These are phyloP conservation scores for Rhagoletis zephyria DNA, from an alignment of 1,140 invertebrate genomes.

Conservation along the genomic window DNA sequence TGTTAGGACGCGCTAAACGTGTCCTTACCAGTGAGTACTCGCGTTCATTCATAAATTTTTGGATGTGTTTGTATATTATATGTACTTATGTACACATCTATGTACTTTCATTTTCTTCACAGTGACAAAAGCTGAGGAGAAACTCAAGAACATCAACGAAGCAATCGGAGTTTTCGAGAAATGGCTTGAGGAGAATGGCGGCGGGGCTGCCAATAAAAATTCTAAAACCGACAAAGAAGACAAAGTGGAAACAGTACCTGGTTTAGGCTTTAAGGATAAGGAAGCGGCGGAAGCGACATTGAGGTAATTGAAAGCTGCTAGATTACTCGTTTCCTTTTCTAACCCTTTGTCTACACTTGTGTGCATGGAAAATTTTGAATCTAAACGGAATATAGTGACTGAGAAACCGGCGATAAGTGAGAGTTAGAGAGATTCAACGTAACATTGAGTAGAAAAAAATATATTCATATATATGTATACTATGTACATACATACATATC, in stretches of 20 bases:
- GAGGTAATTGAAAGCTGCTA: slow-evolving; percentile 62
- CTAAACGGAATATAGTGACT: too few relatives aligned
- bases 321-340: background rate
- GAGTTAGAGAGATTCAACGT: too few relatives aligned
- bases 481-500: background rate
- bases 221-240: slow-evolving; percentile 70
- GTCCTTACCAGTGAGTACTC: slow-evolving; percentile 78
- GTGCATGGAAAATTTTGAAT: too few relatives aligned
- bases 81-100: too few relatives aligned
- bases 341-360: too few relatives aligned
- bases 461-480: background rate
- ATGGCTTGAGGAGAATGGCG: slow-evolving; percentile 77
- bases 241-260: slow-evolving; percentile 76
- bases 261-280: slow-evolving; percentile 80
- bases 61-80: too few relatives aligned
- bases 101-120: slow-evolving; percentile 4
- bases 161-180: slow-evolving; percentile 79
- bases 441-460: background rate
- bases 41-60: background rate
- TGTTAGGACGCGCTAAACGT: slow-evolving; percentile 79
- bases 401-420: too few relatives aligned
- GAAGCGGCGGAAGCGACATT: slow-evolving; percentile 74
- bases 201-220: slow-evolving; percentile 74
- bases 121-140: slow-evolving; percentile 82
- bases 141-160: slow-evolving; percentile 80